Conservation (phyloP, 2,113 vertebrate species). For the Poeciliopsis turrubarensis region DNA sequence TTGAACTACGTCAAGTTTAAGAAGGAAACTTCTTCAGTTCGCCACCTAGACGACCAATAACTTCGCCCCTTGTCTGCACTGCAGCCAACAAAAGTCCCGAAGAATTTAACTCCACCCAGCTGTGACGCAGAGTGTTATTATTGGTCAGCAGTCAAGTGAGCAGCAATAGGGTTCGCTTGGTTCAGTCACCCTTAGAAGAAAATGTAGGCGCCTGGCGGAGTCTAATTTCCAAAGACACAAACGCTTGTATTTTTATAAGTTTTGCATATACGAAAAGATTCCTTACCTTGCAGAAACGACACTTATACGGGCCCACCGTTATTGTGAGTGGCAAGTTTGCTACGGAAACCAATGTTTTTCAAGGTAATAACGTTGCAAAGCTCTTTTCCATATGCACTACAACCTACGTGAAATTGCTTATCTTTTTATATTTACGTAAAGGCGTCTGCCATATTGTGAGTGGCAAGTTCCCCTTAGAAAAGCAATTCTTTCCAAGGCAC, state of each 20-base stretch:
- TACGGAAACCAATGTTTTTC: neutral
- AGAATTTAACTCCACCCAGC: slow-evolving; percentile 47
- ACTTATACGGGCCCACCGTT: no score
- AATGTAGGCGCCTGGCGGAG: neutral
- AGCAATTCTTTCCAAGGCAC: no score
- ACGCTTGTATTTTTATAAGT: no score
- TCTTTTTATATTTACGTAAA: neutral
- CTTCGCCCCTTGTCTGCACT: slow-evolving; percentile 40
- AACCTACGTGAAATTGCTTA: neutral
- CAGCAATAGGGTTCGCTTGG: slow-evolving; percentile 30
- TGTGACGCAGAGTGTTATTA: slow-evolving; percentile 44
- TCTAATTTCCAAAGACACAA: no score
- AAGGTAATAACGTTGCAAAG: neutral
- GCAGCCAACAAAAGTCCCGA: slow-evolving; percentile 28
- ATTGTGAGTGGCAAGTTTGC: no score
- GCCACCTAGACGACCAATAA: slow-evolving; percentile 64
- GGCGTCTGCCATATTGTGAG: neutral
- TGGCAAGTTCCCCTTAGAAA: neutral
- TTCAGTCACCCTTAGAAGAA: slow-evolving; percentile 11
- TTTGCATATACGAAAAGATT: no score
- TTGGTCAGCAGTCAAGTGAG: slow-evolving; percentile 17
- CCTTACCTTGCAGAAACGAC: neutral
- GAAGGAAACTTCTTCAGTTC: slow-evolving; percentile 58
- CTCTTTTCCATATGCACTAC: neutral
- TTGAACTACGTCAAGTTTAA: slow-evolving; percentile 52